Percentiles rank a stretch among this genome's conserved stretches.
phyloP scores from a whole-genome alignment of 2,797 vertebrate species.

The Melanotaenia trifasciata region DNA sequence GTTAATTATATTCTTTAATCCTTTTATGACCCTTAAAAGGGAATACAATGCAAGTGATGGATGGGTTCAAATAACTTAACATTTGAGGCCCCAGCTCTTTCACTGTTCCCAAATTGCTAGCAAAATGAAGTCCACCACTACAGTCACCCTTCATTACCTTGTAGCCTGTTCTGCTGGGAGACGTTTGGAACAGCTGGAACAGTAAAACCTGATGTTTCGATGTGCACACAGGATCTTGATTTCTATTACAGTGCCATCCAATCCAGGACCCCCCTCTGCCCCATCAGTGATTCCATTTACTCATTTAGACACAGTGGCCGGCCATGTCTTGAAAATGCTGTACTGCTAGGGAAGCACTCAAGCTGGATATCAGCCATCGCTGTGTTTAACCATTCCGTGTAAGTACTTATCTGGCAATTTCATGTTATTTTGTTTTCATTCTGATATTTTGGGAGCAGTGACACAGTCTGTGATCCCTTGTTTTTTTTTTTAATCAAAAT shows the following conservation, averaged over 20 bases:
- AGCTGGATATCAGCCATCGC: constrained; percentile 36
- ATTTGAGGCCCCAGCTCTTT: constrained; percentile 36
- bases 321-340: constrained; percentile 38
- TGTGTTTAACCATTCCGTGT: constrained; percentile 39
- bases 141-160: constrained; percentile 63
- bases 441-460: constrained; percentile 26
- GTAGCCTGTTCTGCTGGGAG: constrained; percentile 45
- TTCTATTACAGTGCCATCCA: constrained; percentile 37
- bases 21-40: constrained; percentile 1
- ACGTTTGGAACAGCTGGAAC: constrained; percentile 36
- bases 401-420: constrained; percentile 57
- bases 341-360: constrained; percentile 40
- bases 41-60: constrained; percentile 8
- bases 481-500: neutral
- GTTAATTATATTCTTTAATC: neutral
- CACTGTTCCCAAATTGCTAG: constrained; percentile 47
- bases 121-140: constrained; percentile 50
- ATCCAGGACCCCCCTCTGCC: neutral
- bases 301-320: constrained; percentile 43
- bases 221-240: constrained; percentile 41
- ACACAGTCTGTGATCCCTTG: constrained; percentile 22
- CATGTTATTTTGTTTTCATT: constrained; percentile 47
- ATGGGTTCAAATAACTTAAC: constrained; percentile 13
- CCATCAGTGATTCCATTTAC: constrained; percentile 49
- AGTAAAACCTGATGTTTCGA: constrained; percentile 41